Conservation (phyloP, 2,113 vertebrate genomes). For the Eclectus roratus region DNA sequence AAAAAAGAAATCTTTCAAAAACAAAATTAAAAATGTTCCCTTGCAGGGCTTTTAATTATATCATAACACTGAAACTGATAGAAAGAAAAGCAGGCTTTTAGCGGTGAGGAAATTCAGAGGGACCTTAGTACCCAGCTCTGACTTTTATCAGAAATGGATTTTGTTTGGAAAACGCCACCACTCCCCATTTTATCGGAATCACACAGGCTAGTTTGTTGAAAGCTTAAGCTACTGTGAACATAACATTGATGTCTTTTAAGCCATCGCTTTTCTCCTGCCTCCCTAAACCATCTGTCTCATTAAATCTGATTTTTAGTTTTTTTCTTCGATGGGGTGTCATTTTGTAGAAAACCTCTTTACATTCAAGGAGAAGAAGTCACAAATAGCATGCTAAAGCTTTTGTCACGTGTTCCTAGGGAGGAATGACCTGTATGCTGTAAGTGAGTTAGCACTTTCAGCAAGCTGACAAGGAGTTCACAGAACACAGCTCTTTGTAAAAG, state of each 20-base stretch:
- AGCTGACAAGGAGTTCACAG: slow-evolving; percentile 29
- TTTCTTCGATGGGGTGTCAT: not conserved
- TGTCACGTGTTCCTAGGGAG: not conserved
- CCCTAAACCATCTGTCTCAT: not conserved
- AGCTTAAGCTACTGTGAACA: not conserved
- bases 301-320: not conserved
- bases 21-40: not conserved
- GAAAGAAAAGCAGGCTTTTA: not conserved
- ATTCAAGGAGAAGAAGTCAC: not conserved
- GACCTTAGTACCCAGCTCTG: not conserved
- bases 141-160: not conserved
- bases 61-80: not conserved
- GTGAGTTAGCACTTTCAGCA: slow-evolving; percentile 55
- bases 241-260: not conserved
- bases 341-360: not conserved
- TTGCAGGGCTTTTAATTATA: not conserved
- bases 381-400: not conserved
- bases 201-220: not conserved
- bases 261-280: not conserved
- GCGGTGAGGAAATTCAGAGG: not conserved
- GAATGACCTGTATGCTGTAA: slow-evolving; percentile 5
- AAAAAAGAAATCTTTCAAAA: slow-evolving; percentile 7
- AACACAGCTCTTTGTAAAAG: slow-evolving; percentile 20
- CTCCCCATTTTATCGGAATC: not conserved
- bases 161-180: not conserved